Conservation (phyloP, 2,113 vertebrate species). For the Dicaeum eximium region DNA sequence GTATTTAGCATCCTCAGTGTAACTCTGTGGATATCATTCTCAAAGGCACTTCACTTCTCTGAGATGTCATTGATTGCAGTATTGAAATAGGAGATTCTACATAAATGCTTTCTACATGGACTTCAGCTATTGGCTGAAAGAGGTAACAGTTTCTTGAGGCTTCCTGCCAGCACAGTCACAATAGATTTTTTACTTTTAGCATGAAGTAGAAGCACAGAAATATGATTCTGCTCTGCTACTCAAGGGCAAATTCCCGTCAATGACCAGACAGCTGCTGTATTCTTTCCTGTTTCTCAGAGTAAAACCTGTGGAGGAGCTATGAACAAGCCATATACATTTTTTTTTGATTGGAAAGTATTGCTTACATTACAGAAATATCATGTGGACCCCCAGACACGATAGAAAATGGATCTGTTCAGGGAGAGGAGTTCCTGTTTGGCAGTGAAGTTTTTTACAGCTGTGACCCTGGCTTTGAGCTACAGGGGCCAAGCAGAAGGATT, state of each 20-base stretch:
- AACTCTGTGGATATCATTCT: not conserved
- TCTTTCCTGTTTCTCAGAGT: not conserved
- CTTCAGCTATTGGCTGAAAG: not conserved
- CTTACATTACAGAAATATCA: slow-evolving; percentile 36
- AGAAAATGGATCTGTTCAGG: slow-evolving; percentile 57
- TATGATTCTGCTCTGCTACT: not conserved
- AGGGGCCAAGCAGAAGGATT: slow-evolving; percentile 63
- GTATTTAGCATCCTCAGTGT: not conserved
- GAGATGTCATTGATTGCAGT: not conserved
- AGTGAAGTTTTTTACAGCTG: slow-evolving; percentile 66
- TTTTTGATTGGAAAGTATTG: not conserved
- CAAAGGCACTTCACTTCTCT: not conserved
- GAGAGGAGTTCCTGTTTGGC: slow-evolving; percentile 45
- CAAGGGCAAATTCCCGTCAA: not conserved
- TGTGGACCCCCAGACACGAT: slow-evolving; percentile 48
- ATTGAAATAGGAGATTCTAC: not conserved
- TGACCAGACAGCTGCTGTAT: not conserved
- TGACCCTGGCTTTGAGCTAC: slow-evolving; percentile 62
- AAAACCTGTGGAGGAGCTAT: not conserved
- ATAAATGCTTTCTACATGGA: accelerated
- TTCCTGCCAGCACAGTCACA: not conserved
- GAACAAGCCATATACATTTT: not conserved
- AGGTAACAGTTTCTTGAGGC: not conserved
- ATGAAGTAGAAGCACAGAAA: not conserved
- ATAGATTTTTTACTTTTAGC: not conserved